Conservation (phyloP, 2,797 vertebrate species). For the Chelmon rostratus region DNA sequence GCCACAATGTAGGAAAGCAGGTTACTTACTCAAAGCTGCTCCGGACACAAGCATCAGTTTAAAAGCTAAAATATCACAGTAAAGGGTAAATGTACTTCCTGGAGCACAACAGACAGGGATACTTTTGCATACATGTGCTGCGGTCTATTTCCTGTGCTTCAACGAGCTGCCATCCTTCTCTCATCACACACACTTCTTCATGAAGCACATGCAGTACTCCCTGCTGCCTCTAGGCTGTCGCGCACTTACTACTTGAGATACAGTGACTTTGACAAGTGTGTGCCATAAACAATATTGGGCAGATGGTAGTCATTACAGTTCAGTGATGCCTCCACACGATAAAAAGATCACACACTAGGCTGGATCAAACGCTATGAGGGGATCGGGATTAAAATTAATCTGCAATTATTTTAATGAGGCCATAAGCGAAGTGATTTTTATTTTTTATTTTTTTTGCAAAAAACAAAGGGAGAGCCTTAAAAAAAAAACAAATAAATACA, state of each 20-base stretch:
- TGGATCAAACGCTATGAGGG: constrained; percentile 44
- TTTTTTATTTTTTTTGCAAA: background rate
- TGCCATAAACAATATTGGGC: constrained; percentile 42
- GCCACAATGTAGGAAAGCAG: background rate
- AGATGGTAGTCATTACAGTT: constrained; percentile 73
- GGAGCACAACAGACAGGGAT: background rate
- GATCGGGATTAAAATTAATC: constrained; percentile 32
- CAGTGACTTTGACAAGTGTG: constrained; percentile 46
- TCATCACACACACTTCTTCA: background rate
- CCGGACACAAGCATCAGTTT: background rate
- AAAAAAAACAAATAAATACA: background rate
- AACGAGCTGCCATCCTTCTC: background rate
- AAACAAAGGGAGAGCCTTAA: background rate
- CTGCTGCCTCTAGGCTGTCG: background rate
- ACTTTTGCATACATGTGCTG: background rate
- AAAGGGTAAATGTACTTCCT: background rate
- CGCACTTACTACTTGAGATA: constrained; percentile 33
- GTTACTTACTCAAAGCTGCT: background rate
- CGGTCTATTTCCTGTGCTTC: background rate
- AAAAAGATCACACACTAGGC: constrained; percentile 62
- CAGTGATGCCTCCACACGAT: constrained; percentile 55
- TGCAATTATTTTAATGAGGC: constrained; percentile 39
- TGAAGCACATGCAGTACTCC: background rate
- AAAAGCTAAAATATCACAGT: background rate
- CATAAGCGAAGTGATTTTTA: background rate